Conservation (phyloP, 2,888 invertebrate species). For the Meloe dianella region DNA sequence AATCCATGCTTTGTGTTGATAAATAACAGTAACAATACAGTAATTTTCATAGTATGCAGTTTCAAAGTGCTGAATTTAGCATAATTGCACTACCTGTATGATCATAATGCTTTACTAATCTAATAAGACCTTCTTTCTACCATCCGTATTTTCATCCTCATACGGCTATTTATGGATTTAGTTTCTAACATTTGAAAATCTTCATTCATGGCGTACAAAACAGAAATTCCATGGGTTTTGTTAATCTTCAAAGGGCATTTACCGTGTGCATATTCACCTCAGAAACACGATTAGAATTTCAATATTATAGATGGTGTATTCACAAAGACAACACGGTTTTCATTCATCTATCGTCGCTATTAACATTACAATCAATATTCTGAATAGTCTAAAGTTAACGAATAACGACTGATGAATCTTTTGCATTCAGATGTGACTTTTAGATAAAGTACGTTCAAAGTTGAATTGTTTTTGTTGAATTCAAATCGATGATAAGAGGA, state of each 20-base stretch:
- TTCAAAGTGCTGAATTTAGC: not conserved
- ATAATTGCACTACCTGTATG: constrained; percentile 3
- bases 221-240: constrained; percentile 34
- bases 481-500: constrained; percentile 13
- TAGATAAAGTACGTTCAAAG: constrained; percentile 25
- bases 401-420: constrained; percentile 29
- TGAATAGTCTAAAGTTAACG: constrained; percentile 22
- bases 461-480: constrained; percentile 26
- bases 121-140: not conserved
- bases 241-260: constrained; percentile 35
- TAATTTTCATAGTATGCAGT: not conserved
- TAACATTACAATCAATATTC: not conserved
- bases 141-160: not conserved
- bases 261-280: constrained; percentile 36
- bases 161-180: not conserved
- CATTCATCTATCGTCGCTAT: not conserved
- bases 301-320: constrained; percentile 27
- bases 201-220: not conserved
- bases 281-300: constrained; percentile 36
- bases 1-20: not conserved
- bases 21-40: not conserved
- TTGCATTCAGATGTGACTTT: constrained; percentile 28
- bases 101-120: not conserved
- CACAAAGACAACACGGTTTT: constrained; percentile 15
- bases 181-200: not conserved